Percentiles rank a stretch among this genome's conserved stretches.
Conservation (phyloP, 35 echinoderm and acorn worm genomes). For the Hemicentrotus pulcherrimus region DNA sequence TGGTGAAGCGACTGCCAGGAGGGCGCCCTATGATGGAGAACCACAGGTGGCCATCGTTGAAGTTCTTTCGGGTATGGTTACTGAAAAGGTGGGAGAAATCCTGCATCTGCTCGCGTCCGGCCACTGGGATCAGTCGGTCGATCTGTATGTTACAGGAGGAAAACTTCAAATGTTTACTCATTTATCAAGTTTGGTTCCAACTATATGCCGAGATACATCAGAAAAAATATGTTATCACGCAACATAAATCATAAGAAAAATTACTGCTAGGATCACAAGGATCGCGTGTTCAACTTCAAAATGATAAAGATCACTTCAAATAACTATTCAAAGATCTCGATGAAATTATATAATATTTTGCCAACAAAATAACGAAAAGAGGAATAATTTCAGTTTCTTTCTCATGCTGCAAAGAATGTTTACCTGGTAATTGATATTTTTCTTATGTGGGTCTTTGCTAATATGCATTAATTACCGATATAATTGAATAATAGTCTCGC, state of each 20-base stretch:
- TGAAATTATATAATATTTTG: too few species aligned
- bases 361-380: too few species aligned
- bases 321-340: too few species aligned
- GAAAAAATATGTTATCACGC: not conserved
- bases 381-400: too few species aligned
- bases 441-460: too few species aligned
- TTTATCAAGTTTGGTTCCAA: not conserved
- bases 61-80: conserved; percentile 77
- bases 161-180: not conserved
- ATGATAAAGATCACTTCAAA: too few species aligned
- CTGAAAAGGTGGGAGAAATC: conserved; percentile 83
- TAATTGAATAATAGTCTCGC: too few species aligned
- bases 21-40: conserved; percentile 87
- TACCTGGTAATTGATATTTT: too few species aligned
- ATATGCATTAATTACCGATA: too few species aligned
- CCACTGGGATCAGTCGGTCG: conserved; percentile 86
- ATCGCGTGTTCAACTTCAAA: too few species aligned
- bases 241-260: not conserved
- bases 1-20: conserved; percentile 79
- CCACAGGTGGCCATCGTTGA: conserved; percentile 96
- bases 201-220: not conserved
- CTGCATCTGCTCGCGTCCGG: conserved; percentile 98
- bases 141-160: conserved; percentile 57
- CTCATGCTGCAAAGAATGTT: too few species aligned
- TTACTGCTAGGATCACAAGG: too few species aligned